A percentile compares a stretch with the other conserved stretches of the same genome.
phyloP scores from a whole-genome alignment of 2,113 vertebrate genomes.

The Oceanodroma tethys region DNA sequence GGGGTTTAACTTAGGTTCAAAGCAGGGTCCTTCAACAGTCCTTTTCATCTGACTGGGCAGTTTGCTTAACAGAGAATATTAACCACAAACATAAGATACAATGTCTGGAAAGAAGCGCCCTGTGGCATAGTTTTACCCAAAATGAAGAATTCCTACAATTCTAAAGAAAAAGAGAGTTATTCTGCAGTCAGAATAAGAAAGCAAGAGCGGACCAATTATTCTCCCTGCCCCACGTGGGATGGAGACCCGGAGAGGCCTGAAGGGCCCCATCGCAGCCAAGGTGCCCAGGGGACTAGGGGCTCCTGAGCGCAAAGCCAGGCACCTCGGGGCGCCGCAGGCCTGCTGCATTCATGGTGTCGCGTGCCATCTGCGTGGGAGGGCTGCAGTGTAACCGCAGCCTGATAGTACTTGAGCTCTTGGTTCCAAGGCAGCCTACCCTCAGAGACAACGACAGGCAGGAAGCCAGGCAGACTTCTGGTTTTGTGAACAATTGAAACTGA shows the following conservation, averaged over 20 bases:
- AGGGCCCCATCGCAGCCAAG: neutral
- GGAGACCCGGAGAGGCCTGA: neutral
- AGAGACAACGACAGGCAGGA: neutral
- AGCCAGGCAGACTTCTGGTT: neutral
- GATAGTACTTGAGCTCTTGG: neutral
- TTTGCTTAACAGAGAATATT: neutral
- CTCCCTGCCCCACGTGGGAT: neutral
- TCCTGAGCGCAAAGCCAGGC: neutral
- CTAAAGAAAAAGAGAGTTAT: neutral
- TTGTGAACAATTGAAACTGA: neutral
- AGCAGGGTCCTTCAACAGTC: neutral
- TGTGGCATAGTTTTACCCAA: neutral
- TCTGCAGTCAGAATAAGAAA: neutral
- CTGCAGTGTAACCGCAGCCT: neutral
- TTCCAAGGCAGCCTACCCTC: neutral
- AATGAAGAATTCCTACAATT: neutral
- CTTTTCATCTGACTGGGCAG: neutral
- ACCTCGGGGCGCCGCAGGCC: rapidly evolving
- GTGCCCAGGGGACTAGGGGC: neutral
- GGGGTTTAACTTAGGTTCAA: neutral
- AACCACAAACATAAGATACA: neutral
- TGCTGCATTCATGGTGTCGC: neutral
- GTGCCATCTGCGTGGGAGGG: neutral
- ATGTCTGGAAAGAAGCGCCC: neutral
- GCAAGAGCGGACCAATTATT: neutral